A percentile compares a stretch with the other conserved stretches of the same genome.
Conservation (phyloP, 2,888 invertebrate species). For the Tupiocoris notatus region DNA sequence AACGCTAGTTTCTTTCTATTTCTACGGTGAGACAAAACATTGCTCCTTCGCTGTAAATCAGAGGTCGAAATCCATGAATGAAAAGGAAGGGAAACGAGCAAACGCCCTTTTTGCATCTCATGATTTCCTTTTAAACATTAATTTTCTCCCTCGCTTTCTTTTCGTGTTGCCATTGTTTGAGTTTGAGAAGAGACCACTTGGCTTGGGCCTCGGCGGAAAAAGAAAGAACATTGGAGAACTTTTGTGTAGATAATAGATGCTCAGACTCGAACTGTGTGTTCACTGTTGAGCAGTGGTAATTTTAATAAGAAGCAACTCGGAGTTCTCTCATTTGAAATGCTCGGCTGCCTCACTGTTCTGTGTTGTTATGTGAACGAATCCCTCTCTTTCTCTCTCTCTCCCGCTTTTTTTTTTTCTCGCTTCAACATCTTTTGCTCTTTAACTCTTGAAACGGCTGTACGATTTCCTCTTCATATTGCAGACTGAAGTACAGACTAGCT, state of each 20-base stretch:
- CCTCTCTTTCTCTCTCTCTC: too few relatives aligned
- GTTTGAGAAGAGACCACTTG: neutral
- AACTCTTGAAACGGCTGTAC: too few relatives aligned
- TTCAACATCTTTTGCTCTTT: too few relatives aligned
- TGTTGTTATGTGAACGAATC: neutral
- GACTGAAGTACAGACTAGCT: too few relatives aligned
- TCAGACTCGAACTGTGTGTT: neutral
- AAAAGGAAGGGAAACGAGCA: neutral
- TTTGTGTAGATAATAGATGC: neutral
- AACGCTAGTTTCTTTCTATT: too few relatives aligned
- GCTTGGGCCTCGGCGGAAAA: neutral
- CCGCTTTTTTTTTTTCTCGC: too few relatives aligned
- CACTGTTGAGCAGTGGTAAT: constrained; percentile 21
- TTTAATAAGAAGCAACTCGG: constrained; percentile 15
- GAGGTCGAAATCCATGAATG: neutral
- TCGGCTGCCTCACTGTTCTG: neutral
- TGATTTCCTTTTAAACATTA: neutral
- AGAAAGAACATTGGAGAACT: neutral
- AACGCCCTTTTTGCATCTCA: neutral
- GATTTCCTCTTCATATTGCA: too few relatives aligned
- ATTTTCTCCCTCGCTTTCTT: neutral
- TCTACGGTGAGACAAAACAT: too few relatives aligned
- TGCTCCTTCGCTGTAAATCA: neutral
- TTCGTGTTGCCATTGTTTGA: neutral
- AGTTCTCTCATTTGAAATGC: constrained; percentile 22